These are phyloP conservation scores for Leptopilina clavipes DNA, from an alignment of 1,140 invertebrate genomes.

Conservation along the genomic window DNA sequence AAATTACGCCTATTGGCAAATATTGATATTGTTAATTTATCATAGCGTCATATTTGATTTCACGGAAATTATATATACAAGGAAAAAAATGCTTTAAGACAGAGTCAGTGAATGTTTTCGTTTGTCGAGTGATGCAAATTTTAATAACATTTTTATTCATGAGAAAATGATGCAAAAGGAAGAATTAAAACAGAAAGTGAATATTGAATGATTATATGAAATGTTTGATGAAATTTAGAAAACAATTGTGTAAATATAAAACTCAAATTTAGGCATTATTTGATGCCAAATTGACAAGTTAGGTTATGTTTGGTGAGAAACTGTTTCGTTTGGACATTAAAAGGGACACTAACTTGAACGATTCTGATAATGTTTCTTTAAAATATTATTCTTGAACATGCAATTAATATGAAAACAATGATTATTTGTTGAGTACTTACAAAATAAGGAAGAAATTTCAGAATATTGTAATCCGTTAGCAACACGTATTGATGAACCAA, in stretches of 20 bases:
- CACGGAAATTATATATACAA: too few species aligned
- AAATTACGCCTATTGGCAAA: not conserved
- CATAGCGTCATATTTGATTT: too few species aligned
- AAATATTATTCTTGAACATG: not conserved
- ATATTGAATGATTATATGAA: not conserved
- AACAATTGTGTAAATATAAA: not conserved
- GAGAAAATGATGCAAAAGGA: too few species aligned
- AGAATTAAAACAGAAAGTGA: too few species aligned
- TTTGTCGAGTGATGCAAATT: too few species aligned
- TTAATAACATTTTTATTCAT: too few species aligned
- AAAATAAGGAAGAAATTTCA: not conserved
- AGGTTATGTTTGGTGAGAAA: not conserved
- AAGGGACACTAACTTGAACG: not conserved
- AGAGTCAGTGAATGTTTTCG: too few species aligned
- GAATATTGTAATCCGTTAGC: conserved; percentile 9
- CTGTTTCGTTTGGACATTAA: not conserved
- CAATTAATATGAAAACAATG: not conserved
- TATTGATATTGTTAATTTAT: not conserved
- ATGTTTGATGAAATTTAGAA: not conserved
- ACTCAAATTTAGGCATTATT: not conserved
- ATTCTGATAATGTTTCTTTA: not conserved
- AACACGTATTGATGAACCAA: conserved; percentile 4
- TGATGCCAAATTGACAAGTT: not conserved
- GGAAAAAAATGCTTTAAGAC: too few species aligned
- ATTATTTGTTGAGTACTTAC: not conserved